A percentile compares a stretch with the other conserved stretches of the same genome.
Conservation (phyloP, 1,140 invertebrate genomes). For the Drosophila watanabei region DNA sequence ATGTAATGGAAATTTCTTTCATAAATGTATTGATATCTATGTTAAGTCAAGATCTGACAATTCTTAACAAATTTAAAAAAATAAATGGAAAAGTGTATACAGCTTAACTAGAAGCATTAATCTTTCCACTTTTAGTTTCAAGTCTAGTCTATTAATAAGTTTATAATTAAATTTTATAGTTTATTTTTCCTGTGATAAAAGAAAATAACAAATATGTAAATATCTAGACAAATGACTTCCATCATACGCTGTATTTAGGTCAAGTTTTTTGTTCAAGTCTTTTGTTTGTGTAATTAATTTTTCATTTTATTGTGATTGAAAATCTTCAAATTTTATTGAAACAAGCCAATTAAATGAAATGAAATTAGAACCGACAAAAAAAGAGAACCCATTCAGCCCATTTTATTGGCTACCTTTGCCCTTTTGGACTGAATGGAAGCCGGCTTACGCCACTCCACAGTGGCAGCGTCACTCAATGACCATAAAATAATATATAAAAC, state of each 20-base stretch:
- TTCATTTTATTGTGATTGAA: slow-evolving; percentile 7
- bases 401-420: slow-evolving; percentile 40
- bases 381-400: background rate
- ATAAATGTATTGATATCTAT: no score
- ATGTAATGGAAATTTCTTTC: background rate
- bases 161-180: background rate
- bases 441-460: slow-evolving; percentile 37
- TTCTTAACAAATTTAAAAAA: background rate
- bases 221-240: background rate
- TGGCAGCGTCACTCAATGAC: slow-evolving; percentile 49
- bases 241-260: background rate
- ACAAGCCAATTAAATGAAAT: slow-evolving; percentile 13
- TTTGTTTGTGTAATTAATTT: slow-evolving; percentile 33
- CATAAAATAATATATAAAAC: slow-evolving; percentile 53
- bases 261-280: slow-evolving; percentile 57
- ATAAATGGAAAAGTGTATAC: no score
- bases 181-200: background rate
- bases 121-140: no score
- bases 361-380: slow-evolving; percentile 20
- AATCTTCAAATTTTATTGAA: background rate
- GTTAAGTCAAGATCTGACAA: no score
- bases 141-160: background rate
- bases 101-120: background rate
- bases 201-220: background rate
- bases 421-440: slow-evolving; percentile 17